Base-by-base conservation (phyloP, 1,140 invertebrate species). In the Lordiphosa stackelbergi region DNA sequence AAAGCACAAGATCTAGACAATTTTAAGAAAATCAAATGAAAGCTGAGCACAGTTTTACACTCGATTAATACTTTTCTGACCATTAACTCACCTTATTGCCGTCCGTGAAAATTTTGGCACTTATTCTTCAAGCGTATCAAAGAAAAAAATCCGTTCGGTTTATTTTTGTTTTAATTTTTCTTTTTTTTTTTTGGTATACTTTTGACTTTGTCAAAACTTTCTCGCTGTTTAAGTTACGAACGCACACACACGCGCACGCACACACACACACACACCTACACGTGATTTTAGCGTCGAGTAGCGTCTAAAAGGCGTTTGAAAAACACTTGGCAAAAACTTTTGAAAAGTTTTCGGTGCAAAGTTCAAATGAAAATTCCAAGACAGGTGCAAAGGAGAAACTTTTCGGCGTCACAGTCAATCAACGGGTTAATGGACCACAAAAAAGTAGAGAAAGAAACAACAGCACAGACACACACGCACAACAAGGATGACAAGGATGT, bases 41-140 rank as follows among this genome's bases (percentile, higher is more conserved):
- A 19, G 0, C 19, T 24, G 5, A 24, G 22, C 22, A 5, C 0
- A 24, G 4, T 5, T 24, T 24, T 24, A 5, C 5, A 1, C 5
- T 24, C 4, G 22, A 24, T 22, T 24, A 24, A 24, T 5, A 24
- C 22, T 24, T 24, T 45, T 24, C 12, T 19, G 1, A 13, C 7
- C 2, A 12, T 28, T 9, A 9, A 66, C 70, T 85, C 71, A 87
- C 86, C 86, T 87, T 87, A 72, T 87, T 87, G 46, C 86, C 86
- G 86, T 87, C 86, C 69, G 86, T 87, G 74, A 87, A 87, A 87
- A 87, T 87, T 84, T 85, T 87, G 85, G 58, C 83, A 75, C 66
- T 51, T 81, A 78, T 87, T 79, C 70, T 77, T 71, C 73, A 69
- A 85, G 75, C 81, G 64, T 71, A 42, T 57, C 71, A 66, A 60